Evolutionary conservation across 2,797 vertebrate genomes (phyloP), one percentile per base, ranked within the genome.

Genomic region (Phylloscopus collybita): DNA sequence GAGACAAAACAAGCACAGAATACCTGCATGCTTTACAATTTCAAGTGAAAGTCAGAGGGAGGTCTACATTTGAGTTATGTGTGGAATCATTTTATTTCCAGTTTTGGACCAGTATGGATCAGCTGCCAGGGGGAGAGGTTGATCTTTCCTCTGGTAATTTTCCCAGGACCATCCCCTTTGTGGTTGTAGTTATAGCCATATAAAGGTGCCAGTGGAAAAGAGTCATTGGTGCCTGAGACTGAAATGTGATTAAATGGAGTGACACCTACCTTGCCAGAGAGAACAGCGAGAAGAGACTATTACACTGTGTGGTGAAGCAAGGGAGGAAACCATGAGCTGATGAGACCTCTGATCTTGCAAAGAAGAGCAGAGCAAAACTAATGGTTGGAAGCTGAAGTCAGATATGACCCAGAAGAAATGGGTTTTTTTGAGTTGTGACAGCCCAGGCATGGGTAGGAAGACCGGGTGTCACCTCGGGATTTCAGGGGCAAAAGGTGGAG

Each of bases 381-480:
- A 34, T 29, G 19, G 13, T 16, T 82, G 53, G 57, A 76, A 91
- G 29, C 30, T 73, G 2, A 73, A 76, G 13, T 59, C 29, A 20
- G 47, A 13, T 47, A 56, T 59, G 90, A 51, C 27, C 22, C 50
- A 40, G 27, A 30, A 18, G 54, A 59, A 84, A 38, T 6, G 3
- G 3, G 0, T 1, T 13, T 16, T 62, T 81, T 50, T 2, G 4
- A 18, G 30, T 17, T 59, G 23, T 17, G 16, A 13, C 17, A 60
- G 25, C 17, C 36, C 4, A 4, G 59, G 59, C 26, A 27, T 3
- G 12, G 26, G 27, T 19, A 27, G 59, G 26, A 60, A 38, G 36
- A 17, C 11, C 2, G 1, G 26, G 59, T 38, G 25, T 60, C 36
- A 27, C 59, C 59, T 19, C 9, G 4, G 36, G 17, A 40, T 38